phyloP scores from a whole-genome alignment of 2,797 vertebrate genomes.

The Gambelia wislizenii region DNA sequence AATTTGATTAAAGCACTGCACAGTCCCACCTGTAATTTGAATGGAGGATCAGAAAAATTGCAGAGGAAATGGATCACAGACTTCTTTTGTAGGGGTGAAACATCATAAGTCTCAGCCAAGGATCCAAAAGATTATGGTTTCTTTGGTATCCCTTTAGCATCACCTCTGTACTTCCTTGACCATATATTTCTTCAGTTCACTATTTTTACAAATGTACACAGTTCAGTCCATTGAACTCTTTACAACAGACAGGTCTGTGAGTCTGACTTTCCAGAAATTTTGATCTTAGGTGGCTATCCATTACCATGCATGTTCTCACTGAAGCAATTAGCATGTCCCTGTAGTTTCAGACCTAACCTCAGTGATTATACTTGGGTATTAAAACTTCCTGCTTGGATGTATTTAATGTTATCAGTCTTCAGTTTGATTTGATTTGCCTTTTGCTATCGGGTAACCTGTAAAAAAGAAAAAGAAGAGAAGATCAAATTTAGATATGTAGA shows the following conservation, averaged over 20 bases:
- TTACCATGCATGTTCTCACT: slow-evolving; percentile 64
- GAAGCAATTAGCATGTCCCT: slow-evolving; percentile 67
- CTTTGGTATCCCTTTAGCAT: slow-evolving; percentile 61
- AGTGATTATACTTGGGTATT: slow-evolving; percentile 64
- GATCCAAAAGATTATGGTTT: slow-evolving; percentile 54
- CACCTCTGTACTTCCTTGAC: slow-evolving; percentile 50
- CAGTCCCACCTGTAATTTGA: slow-evolving; percentile 69
- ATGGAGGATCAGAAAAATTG: slow-evolving; percentile 57
- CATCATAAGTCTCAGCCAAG: slow-evolving; percentile 48
- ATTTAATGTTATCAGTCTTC: slow-evolving; percentile 67
- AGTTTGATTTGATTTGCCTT: slow-evolving; percentile 73
- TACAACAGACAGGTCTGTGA: slow-evolving; percentile 69
- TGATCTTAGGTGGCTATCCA: slow-evolving; percentile 66
- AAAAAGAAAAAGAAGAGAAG: slow-evolving; percentile 70
- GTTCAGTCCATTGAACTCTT: slow-evolving; percentile 71
- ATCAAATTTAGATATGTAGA: slow-evolving; percentile 59
- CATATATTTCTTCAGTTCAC: slow-evolving; percentile 65
- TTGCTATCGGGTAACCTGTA: slow-evolving; percentile 82
- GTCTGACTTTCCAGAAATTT: slow-evolving; percentile 68
- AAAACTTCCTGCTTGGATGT: slow-evolving; percentile 55
- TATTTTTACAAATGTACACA: slow-evolving; percentile 68
- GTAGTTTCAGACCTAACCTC: slow-evolving; percentile 72
- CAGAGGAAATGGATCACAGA: slow-evolving; percentile 58
- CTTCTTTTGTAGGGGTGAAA: slow-evolving; percentile 69
- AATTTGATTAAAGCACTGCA: slow-evolving; percentile 69